Conservation (phyloP, 2,113 vertebrate species). For the Scytalopus superciliaris region DNA sequence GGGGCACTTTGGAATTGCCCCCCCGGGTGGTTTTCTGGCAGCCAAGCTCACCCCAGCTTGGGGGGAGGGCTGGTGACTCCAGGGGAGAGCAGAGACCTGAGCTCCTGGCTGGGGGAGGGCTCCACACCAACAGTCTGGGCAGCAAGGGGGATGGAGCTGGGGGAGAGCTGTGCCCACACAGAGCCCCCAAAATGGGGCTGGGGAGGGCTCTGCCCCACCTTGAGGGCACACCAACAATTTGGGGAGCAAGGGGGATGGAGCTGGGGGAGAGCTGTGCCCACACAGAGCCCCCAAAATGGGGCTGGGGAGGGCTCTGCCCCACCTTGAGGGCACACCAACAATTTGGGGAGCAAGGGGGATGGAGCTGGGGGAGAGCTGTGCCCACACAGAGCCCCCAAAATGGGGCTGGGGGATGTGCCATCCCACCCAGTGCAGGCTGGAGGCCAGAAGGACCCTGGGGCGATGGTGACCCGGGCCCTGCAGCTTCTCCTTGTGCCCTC, state of each 20-base stretch:
- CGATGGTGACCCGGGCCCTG: accelerated
- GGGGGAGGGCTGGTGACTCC: neutral
- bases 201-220: no score
- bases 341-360: accelerated
- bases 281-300: no score
- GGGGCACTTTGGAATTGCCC: neutral
- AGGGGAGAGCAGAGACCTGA: neutral
- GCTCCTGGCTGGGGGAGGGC: neutral
- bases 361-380: neutral
- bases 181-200: no score
- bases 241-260: accelerated
- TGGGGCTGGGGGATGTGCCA: neutral
- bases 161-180: no score
- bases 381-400: neutral
- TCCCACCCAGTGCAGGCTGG: neutral
- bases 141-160: neutral
- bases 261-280: no score
- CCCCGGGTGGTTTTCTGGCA: neutral
- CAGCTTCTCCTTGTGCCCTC: neutral
- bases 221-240: neutral
- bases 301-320: no score
- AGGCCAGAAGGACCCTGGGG: neutral
- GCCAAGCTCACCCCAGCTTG: neutral
- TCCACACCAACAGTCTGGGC: neutral
- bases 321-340: neutral